Evolutionary conservation across 2,113 vertebrate species (phyloP).

Genomic region (Corvus hawaiiensis): DNA sequence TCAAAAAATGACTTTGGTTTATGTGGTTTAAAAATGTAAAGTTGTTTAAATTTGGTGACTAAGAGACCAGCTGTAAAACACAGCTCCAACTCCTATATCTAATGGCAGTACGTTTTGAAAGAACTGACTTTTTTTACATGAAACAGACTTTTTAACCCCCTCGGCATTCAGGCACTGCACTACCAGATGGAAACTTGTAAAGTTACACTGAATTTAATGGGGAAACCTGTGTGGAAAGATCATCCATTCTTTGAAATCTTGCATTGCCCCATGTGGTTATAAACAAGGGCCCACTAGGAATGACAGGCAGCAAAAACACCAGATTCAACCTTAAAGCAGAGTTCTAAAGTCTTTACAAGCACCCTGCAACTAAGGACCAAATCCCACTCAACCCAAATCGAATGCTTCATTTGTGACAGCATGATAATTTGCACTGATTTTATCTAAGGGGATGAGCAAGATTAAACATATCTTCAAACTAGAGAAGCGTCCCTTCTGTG

Average conservation of each 20-base stretch:
- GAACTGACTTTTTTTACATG: not conserved
- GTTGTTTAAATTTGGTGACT: not conserved
- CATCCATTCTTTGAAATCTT: not conserved
- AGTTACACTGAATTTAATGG: not conserved
- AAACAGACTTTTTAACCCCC: accelerated
- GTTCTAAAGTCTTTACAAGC: not conserved
- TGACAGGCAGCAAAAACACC: not conserved
- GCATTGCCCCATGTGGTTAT: accelerated
- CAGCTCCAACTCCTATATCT: not conserved
- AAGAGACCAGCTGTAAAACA: not conserved
- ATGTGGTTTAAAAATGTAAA: not conserved
- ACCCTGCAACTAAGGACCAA: not conserved
- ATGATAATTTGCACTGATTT: not conserved
- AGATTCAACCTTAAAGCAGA: not conserved
- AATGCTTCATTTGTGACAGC: not conserved
- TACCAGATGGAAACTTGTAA: not conserved
- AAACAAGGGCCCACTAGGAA: not conserved
- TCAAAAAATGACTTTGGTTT: not conserved
- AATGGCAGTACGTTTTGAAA: not conserved
- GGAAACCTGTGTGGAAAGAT: not conserved
- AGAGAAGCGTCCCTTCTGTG: not conserved
- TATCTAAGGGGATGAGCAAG: not conserved
- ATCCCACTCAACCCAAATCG: not conserved
- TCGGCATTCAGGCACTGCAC: not conserved
- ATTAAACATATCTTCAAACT: not conserved